A percentile compares a stretch with the other conserved stretches of the same genome.
Evolutionary conservation across 2,888 invertebrate genomes (phyloP).

Genomic region (Dioctria rufipes): DNA sequence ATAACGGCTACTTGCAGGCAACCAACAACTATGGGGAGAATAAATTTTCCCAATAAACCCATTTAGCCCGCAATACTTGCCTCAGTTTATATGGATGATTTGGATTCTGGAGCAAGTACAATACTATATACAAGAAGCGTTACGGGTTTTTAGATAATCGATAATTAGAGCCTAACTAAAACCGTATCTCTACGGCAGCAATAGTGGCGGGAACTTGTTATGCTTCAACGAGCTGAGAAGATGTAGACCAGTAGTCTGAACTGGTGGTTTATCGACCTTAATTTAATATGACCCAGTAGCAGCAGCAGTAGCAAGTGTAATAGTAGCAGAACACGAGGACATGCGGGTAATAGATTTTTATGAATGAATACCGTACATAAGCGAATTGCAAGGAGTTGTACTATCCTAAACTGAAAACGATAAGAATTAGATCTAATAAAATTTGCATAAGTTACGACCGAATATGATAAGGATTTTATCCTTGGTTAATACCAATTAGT

Average conservation of each 20-base stretch:
- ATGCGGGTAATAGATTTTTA: slow-evolving; percentile 38
- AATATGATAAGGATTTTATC: slow-evolving; percentile 27
- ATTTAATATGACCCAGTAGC: slow-evolving; percentile 2
- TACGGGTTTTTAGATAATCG: slow-evolving; percentile 50
- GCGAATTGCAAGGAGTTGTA: not conserved
- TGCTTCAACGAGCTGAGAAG: slow-evolving; percentile 3
- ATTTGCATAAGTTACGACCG: slow-evolving; percentile 34
- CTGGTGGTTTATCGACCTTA: slow-evolving; percentile 41
- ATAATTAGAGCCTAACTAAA: slow-evolving; percentile 38
- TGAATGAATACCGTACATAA: not conserved
- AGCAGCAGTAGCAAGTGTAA: not conserved
- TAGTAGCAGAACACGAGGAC: not conserved
- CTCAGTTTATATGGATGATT: slow-evolving; percentile 26
- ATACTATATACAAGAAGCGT: slow-evolving; percentile 15
- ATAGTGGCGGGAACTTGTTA: not conserved
- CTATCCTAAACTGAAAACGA: not conserved
- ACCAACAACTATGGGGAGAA: slow-evolving; percentile 21
- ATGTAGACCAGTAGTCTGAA: slow-evolving; percentile 10
- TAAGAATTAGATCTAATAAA: slow-evolving; percentile 28
- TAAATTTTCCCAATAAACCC: slow-evolving; percentile 49
- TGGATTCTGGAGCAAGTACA: not conserved
- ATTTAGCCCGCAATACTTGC: slow-evolving; percentile 39
- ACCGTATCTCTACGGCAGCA: slow-evolving; percentile 13
- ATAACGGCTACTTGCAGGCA: slow-evolving; percentile 27
- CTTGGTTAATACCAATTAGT: slow-evolving; percentile 39